Base-by-base conservation (phyloP, 1,140 invertebrate genomes). In the Neodiprion pinetum region DNA sequence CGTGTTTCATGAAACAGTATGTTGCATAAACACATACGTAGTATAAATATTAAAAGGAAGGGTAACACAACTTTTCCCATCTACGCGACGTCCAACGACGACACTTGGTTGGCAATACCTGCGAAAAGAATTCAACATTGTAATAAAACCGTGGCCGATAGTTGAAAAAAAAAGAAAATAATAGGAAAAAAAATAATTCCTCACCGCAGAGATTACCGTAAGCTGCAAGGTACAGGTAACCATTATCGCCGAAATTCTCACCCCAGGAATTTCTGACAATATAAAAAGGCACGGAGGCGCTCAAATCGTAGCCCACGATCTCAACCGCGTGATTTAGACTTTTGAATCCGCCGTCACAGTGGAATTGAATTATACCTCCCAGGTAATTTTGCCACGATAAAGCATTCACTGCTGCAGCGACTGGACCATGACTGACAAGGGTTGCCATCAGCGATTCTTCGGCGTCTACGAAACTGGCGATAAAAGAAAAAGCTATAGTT, bases 181-280 rank as follows among this genome's bases (percentile, higher is more conserved):
- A 1, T 5, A 40, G 5, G 5, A 3, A 40, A 9, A 10, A 28
- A 72, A 68, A 53, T 67, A 68, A 74, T 77, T 74, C 76, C 28
- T 40, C 77, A 88, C 95, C 95, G 86, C 96, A 97, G 40, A 95
- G 86, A 88, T 97, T 97, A 40, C 84, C 89, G 5, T 94, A 95
- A 68, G 95, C 91, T 9, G 93, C 94, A 50, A 97, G 89, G 74
- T 95, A 92, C 0, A 96, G 78, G 82, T 96, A 97, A 0, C 96
- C 96, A 67, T 91, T 86, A 78, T 93, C 88, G 0, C 96, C 96
- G 82, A 95, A 97, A 8, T 90, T 87, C 12, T 87, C 79, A 0
- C 95, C 96, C 96, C 96, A 97, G 0, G 95, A 96, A 88, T 97
- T 97, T 79, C 94, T 91, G 0, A 94, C 93, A 67, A 97, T 96